Evolutionary conservation across 2,797 vertebrate genomes (phyloP), one percentile per base, ranked within the genome.

Genomic region (Eutrigla gurnardus): DNA sequence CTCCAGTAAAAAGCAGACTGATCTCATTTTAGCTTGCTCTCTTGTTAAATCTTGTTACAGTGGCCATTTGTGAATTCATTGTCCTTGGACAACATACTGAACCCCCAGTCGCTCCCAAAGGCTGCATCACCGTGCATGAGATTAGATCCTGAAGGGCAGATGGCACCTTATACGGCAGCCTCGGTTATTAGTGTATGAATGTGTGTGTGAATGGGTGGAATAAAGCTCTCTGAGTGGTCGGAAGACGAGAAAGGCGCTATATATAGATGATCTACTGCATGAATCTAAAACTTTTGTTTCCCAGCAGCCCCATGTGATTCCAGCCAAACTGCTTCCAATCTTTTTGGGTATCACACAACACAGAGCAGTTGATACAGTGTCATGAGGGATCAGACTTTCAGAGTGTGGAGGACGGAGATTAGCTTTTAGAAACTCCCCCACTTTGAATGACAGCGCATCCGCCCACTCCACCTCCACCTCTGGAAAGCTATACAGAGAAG

Each of bases 401-500:
- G 43, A 53, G 66, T 66, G 81, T 40, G 76, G 77, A 80, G 78
- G 81, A 84, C 57, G 61, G 71, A 86, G 88, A 93, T 93, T 88
- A 92, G 81, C 82, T 89, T 69, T 83, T 64, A 46, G 66, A 77
- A 77, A 81, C 57, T 33, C 83, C 75, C 71, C 70, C 77, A 62
- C 75, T 71, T 73, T 77, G 70, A 91, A 66, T 82, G 84, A 84
- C 78, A 73, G 83, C 58, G 14, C 73, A 73, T 78, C 86, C 88
- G 33, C 92, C 91, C 84, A 88, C 91, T 82, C 90, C 86, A 90
- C 86, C 92, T 86, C 77, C 85, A 88, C 71, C 84, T 79, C 78
- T 82, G 67, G 80, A 69, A 89, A 82, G 72, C 70, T 64, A 74
- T 45, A 45, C 65, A 75, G 58, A 80, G 59, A 57, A 63, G 36